Conservation (phyloP, 2,888 invertebrate species). For the Microdon myrmicae region DNA sequence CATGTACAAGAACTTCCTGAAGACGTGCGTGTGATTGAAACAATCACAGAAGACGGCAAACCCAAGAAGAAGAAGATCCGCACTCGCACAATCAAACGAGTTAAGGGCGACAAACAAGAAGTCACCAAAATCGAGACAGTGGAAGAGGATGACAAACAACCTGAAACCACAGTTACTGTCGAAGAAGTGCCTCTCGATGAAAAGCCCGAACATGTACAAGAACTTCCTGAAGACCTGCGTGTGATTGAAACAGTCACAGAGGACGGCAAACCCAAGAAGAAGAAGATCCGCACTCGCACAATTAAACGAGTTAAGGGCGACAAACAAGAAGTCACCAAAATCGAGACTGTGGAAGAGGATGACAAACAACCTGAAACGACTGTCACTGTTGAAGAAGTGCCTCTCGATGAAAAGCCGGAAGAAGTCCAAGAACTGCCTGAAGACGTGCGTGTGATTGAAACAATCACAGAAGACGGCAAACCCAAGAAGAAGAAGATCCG, state of each 20-base stretch:
- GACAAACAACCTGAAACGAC: constrained; percentile 56
- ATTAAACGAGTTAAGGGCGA: constrained; percentile 43
- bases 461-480: constrained; percentile 53
- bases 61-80: constrained; percentile 58
- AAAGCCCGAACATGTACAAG: constrained; percentile 56
- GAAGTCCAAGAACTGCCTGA: constrained; percentile 39
- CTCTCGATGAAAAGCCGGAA: constrained; percentile 43
- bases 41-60: constrained; percentile 50
- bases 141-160: constrained; percentile 62
- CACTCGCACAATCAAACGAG: constrained; percentile 61
- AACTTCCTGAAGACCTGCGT: constrained; percentile 62
- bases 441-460: constrained; percentile 50
- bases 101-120: constrained; percentile 56
- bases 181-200: constrained; percentile 46
- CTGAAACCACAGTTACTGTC: constrained; percentile 59
- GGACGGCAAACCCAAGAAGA: constrained; percentile 54
- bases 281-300: constrained; percentile 57
- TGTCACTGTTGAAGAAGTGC: constrained; percentile 38
- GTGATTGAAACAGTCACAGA: constrained; percentile 57
- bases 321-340: constrained; percentile 63
- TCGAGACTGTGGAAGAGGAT: constrained; percentile 63
- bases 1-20: constrained; percentile 39
- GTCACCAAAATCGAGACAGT: constrained; percentile 63
- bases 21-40: constrained; percentile 58
- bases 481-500: constrained; percentile 58